Conservation (phyloP, 2,888 invertebrate species). For the Craniophora ligustri region DNA sequence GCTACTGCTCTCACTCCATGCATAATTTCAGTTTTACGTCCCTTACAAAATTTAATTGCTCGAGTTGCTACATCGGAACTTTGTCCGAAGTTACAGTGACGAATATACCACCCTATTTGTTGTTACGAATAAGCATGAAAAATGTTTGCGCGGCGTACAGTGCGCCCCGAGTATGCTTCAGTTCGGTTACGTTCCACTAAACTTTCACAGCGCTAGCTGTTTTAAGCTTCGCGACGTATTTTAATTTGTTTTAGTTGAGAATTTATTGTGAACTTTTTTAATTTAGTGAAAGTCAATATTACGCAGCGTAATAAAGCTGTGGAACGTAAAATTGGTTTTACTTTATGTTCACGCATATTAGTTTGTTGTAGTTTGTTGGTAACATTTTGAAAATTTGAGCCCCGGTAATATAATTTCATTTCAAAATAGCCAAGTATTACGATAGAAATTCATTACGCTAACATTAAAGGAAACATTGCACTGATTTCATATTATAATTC, state of each 20-base stretch:
- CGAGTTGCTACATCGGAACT: conserved; percentile 72
- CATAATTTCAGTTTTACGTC: conserved; percentile 79
- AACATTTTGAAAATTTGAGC: conserved; percentile 6
- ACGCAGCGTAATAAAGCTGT: conserved; percentile 15
- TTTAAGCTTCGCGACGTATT: conserved; percentile 51
- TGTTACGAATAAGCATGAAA: conserved; percentile 57
- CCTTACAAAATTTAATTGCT: conserved; percentile 83
- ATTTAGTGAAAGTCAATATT: conserved; percentile 44
- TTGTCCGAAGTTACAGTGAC: conserved; percentile 62
- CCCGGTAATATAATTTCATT: background rate
- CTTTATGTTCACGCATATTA: conserved; percentile 11
- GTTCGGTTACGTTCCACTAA: conserved; percentile 49
- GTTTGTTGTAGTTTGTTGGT: conserved; percentile 17
- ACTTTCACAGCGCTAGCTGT: conserved; percentile 47
- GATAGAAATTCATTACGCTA: conserved; percentile 8
- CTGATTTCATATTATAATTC: conserved; percentile 22
- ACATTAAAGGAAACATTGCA: conserved; percentile 12
- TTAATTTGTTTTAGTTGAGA: conserved; percentile 55
- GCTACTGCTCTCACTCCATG: conserved; percentile 80
- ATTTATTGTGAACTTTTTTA: conserved; percentile 52
- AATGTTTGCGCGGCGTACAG: conserved; percentile 44
- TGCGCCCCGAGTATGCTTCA: conserved; percentile 39
- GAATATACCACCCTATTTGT: conserved; percentile 57
- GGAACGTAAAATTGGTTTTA: conserved; percentile 16
- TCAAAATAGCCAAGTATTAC: background rate